Evolutionary conservation across 2,888 invertebrate genomes (phyloP).

Genomic region (Hartigia nigra): DNA sequence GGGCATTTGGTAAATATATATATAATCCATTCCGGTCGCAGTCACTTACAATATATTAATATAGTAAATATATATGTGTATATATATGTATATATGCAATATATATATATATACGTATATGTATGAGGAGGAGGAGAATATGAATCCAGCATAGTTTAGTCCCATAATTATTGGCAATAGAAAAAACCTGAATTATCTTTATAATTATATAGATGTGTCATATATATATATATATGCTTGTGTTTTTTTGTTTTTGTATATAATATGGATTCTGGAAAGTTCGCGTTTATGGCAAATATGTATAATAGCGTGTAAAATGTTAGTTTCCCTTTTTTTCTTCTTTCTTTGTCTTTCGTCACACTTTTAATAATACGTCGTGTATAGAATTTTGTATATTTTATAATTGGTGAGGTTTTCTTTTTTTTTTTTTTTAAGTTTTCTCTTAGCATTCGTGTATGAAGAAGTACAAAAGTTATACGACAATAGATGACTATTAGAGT

Average conservation of each 20-base stretch:
- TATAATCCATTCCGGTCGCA: not conserved
- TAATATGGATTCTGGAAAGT: constrained; percentile 19
- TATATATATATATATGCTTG: constrained; percentile 20
- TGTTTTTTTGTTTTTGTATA: constrained; percentile 19
- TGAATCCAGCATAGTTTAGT: constrained; percentile 50
- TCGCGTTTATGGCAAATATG: constrained; percentile 43
- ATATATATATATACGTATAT: not conserved
- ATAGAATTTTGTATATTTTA: constrained; percentile 9
- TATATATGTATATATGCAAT: not conserved
- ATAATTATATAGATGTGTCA: constrained; percentile 16
- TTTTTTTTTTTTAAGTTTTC: not conserved
- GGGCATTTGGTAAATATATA: not conserved
- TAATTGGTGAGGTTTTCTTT: constrained; percentile 29
- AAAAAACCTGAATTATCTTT: constrained; percentile 48
- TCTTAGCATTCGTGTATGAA: constrained; percentile 44
- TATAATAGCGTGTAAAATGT: constrained; percentile 48
- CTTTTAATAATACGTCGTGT: constrained; percentile 14
- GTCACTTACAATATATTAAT: not conserved
- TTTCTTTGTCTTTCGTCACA: not conserved
- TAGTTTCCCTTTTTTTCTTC: constrained; percentile 23
- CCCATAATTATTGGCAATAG: constrained; percentile 57
- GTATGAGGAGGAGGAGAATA: constrained; percentile 4
- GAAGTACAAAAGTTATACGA: constrained; percentile 61
- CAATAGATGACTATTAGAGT: not conserved
- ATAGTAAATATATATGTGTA: constrained; percentile 1